Conservation (phyloP, 2,888 invertebrate genomes). For the Crocallis elinguaria region DNA sequence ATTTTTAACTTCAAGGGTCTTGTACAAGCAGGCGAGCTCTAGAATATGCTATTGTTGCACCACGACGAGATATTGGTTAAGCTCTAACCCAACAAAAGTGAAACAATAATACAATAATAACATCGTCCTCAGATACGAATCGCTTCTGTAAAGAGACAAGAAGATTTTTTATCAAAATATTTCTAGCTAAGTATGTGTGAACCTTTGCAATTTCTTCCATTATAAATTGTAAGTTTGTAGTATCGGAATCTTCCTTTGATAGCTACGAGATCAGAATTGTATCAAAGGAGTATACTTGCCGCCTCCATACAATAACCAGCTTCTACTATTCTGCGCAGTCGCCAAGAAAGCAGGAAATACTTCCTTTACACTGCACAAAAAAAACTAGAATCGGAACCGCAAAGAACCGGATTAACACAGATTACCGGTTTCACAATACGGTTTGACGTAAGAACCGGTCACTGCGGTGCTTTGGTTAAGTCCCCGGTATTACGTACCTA, state of each 20-base stretch:
- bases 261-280: slow-evolving; percentile 13
- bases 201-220: not conserved
- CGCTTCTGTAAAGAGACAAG: no score
- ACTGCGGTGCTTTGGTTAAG: slow-evolving; percentile 4
- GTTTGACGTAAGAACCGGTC: slow-evolving; percentile 19
- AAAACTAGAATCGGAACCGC: slow-evolving; percentile 38
- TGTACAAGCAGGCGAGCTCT: no score
- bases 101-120: no score
- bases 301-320: slow-evolving; percentile 28
- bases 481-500: no score
- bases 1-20: no score
- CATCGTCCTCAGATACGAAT: no score
- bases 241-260: not conserved
- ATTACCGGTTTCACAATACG: slow-evolving; percentile 30
- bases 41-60: no score
- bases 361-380: slow-evolving; percentile 17
- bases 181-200: no score
- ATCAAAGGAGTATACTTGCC: slow-evolving; percentile 23
- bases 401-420: slow-evolving; percentile 45
- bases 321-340: no score
- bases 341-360: slow-evolving; percentile 21
- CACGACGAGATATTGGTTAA: no score
- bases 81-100: no score
- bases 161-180: no score
- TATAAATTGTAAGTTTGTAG: not conserved